Base-by-base conservation (phyloP, 2,113 vertebrate genomes). In the Larimichthys polyactis region DNA sequence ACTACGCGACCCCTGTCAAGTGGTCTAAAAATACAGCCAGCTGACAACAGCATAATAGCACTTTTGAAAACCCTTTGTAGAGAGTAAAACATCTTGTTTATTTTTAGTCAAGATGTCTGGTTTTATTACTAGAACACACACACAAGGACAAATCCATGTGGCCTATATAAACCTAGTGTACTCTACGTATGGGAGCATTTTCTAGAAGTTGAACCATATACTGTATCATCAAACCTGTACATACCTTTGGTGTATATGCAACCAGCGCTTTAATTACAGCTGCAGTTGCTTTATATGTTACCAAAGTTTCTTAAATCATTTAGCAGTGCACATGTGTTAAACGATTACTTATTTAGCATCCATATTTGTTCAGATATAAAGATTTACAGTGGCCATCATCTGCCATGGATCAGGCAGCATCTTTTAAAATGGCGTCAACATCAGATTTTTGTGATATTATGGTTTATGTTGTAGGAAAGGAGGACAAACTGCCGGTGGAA, bases 401-500 rank as follows among this genome's bases (percentile, higher is more conserved):
- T 40, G 36, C 36, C 36, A 40, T 40, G 36, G 36, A 40, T 40
- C 36, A 5, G 36, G 36, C 36, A 40, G 36, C 36, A 40, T 40
- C 36, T 40, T 40, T 40, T 40, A 40, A 40, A 40, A 40, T 8
- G 36, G 36, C 36, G 1, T 40, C 8, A 8, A 40, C 7, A 9
- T 40, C 36, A 8, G 2, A 40, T 40, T 40, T 2, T 40, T 8
- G 36, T 40, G 36, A 44, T 22, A 4, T 67, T 52, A 67, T 11
- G 32, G 20, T 36, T 68, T 12, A 32, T 15, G 3, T 19, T 64
- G 20, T 14, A 48, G 11, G 51, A 65, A 62, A 54, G 11, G 24
- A 36, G 32, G 71, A 75, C 86, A 86, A 87, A 89, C 75, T 74
- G 72, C 59, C 4, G 36, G 48, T 63, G 86, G 36, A 88, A 89